phyloP scores from a whole-genome alignment of 2,797 vertebrate genomes.

The Xenopus petersii region DNA sequence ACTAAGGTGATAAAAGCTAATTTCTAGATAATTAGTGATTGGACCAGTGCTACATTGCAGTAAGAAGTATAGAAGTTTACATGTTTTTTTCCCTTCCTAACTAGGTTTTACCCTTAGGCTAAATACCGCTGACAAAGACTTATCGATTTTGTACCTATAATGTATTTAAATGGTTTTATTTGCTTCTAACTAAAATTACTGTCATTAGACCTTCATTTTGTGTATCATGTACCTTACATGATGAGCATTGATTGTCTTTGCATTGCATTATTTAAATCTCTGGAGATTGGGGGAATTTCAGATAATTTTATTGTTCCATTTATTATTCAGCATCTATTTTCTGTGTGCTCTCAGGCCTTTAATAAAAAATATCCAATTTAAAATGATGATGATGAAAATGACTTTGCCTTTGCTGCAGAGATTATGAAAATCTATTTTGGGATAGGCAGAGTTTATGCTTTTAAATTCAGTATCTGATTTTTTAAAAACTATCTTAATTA shows the following conservation, averaged over 20 bases:
- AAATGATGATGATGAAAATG: slow-evolving; percentile 10
- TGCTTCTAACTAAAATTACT: slow-evolving; percentile 34
- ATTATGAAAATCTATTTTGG: background rate
- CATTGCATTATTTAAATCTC: slow-evolving; percentile 24
- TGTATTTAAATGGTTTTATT: slow-evolving; percentile 19
- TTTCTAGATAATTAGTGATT: too few species aligned
- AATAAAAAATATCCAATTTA: slow-evolving; percentile 29
- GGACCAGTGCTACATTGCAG: too few species aligned
- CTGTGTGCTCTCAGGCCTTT: slow-evolving; percentile 21
- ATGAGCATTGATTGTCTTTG: slow-evolving; percentile 1
- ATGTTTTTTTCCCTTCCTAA: too few species aligned
- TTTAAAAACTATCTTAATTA: too few species aligned
- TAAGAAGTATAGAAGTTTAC: too few species aligned
- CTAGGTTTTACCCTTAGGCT: too few species aligned
- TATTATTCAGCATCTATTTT: slow-evolving; percentile 39
- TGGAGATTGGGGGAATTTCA: slow-evolving; percentile 30
- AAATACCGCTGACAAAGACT: too few species aligned
- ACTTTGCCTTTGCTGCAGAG: background rate
- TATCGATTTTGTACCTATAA: background rate
- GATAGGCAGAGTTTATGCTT: background rate
- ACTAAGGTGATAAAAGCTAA: too few species aligned
- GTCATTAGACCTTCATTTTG: slow-evolving; percentile 20
- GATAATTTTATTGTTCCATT: slow-evolving; percentile 38
- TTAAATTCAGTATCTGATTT: too few species aligned
- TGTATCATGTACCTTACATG: slow-evolving; percentile 3